phyloP scores from a whole-genome alignment of 2,113 vertebrate species.

The Urocitellus parryii region DNA sequence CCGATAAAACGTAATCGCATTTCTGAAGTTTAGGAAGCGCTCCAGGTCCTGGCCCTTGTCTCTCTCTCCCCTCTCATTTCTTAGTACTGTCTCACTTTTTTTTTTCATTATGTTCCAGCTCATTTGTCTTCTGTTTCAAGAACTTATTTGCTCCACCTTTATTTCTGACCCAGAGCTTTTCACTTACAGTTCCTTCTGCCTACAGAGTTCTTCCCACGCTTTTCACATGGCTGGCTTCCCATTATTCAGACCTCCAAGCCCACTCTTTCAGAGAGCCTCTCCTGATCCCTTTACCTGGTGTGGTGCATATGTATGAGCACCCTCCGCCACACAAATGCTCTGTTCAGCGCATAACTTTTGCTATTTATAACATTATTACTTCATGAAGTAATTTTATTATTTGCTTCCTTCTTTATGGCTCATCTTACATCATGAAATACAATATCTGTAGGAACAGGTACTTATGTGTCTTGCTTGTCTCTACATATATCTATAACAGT shows the following conservation, averaged over 20 bases:
- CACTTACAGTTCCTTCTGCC: background rate
- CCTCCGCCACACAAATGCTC: background rate
- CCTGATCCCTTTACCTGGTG: background rate
- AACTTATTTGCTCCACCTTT: background rate
- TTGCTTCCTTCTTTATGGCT: background rate
- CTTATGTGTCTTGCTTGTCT: background rate
- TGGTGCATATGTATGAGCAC: background rate
- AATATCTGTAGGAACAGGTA: background rate
- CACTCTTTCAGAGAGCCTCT: background rate
- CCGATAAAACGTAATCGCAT: background rate
- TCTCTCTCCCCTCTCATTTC: background rate
- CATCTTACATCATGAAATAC: background rate
- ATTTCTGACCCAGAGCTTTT: conserved; percentile 27
- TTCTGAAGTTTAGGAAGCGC: background rate
- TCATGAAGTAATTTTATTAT: background rate
- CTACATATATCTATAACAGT: background rate
- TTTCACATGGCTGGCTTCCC: background rate
- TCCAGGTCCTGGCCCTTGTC: background rate
- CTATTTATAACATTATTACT: background rate
- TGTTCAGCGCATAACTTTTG: background rate
- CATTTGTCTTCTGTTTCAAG: background rate
- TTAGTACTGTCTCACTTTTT: background rate
- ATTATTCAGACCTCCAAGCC: background rate
- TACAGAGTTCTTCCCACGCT: background rate
- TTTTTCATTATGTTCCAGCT: background rate